Percentiles rank a stretch among this genome's conserved stretches.
These are phyloP conservation scores for Channallabes apus DNA, from an alignment of 2,797 vertebrate genomes.

Conservation along the genomic window DNA sequence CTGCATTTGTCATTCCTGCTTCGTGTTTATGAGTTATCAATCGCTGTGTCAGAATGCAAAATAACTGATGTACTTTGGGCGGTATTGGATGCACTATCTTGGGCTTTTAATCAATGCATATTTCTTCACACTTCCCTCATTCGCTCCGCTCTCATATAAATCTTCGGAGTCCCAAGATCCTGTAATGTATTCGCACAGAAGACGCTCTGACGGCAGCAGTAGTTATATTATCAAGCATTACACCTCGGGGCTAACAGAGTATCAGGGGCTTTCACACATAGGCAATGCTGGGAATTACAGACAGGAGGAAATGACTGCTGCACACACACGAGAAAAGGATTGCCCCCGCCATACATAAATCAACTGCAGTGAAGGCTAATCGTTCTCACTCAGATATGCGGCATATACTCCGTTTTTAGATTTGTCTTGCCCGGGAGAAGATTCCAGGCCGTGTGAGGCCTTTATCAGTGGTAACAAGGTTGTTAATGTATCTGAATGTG, in stretches of 20 bases:
- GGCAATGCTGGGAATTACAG: constrained; percentile 76
- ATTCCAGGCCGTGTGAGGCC: constrained; percentile 54
- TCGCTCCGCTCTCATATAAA: constrained; percentile 92
- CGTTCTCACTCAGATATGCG: constrained; percentile 80
- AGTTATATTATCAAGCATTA: constrained; percentile 99
- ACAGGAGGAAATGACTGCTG: constrained; percentile 78
- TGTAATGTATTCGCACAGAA: constrained; percentile 90
- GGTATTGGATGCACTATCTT: constrained; percentile 98
- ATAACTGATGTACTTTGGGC: constrained; percentile 99
- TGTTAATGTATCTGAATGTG: constrained; percentile 75
- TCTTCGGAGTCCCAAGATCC: constrained; percentile 89
- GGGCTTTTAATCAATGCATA: constrained; percentile 99
- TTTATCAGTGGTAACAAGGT: constrained; percentile 71
- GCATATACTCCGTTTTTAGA: constrained; percentile 74
- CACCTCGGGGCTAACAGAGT: constrained; percentile 91
- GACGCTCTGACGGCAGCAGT: constrained; percentile 89
- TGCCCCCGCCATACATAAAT: constrained; percentile 93
- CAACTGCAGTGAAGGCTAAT: constrained; percentile 87
- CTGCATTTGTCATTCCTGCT: constrained; percentile 96
- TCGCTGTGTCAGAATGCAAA: constrained; percentile 99
- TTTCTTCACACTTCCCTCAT: constrained; percentile 84
- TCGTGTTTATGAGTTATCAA: constrained; percentile 99
- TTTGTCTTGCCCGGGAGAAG: constrained; percentile 62
- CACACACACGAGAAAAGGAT: constrained; percentile 83
- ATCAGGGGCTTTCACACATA: constrained; percentile 84